Percentiles rank a stretch among this genome's conserved stretches.
These are phyloP conservation scores for Thecocarcelia acutangulata DNA, from an alignment of 2,888 invertebrate genomes.

Conservation along the genomic window DNA sequence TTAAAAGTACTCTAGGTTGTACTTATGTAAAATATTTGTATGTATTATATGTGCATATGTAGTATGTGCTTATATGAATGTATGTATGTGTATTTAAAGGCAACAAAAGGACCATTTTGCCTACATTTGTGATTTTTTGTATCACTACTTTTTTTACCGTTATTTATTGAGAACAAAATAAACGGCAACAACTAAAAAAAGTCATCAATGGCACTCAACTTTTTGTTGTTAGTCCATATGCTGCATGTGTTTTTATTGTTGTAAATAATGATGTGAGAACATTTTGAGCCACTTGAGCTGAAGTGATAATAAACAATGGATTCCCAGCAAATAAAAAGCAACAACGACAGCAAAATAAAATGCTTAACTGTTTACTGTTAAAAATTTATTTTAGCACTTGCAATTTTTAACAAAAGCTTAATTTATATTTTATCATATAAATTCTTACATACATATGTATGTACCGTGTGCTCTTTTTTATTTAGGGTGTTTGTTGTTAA, in stretches of 20 bases:
- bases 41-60: too few species aligned
- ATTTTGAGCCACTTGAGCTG: slow-evolving; percentile 39
- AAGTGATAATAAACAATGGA: slow-evolving; percentile 56
- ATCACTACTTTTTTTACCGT: not conserved
- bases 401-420: slow-evolving; percentile 40
- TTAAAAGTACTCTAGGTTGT: too few species aligned
- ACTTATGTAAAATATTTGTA: too few species aligned
- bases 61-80: too few species aligned
- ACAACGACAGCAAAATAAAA: slow-evolving; percentile 6
- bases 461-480: not conserved
- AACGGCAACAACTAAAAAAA: not conserved
- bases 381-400: slow-evolving; percentile 6
- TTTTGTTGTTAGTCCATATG: slow-evolving; percentile 12
- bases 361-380: slow-evolving; percentile 8
- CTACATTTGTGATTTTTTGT: not conserved
- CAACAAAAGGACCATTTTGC: slow-evolving; percentile 38
- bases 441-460: too few species aligned
- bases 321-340: too few species aligned
- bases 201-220: slow-evolving; percentile 22
- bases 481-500: not conserved
- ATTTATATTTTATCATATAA: slow-evolving; percentile 18
- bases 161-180: slow-evolving; percentile 25
- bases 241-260: slow-evolving; percentile 16
- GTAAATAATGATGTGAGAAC: slow-evolving; percentile 53
- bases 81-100: slow-evolving; percentile 7